Evolutionary conservation across 2,113 vertebrate species (phyloP), one percentile per base, ranked within the genome.

Genomic region (Hippolais icterina): DNA sequence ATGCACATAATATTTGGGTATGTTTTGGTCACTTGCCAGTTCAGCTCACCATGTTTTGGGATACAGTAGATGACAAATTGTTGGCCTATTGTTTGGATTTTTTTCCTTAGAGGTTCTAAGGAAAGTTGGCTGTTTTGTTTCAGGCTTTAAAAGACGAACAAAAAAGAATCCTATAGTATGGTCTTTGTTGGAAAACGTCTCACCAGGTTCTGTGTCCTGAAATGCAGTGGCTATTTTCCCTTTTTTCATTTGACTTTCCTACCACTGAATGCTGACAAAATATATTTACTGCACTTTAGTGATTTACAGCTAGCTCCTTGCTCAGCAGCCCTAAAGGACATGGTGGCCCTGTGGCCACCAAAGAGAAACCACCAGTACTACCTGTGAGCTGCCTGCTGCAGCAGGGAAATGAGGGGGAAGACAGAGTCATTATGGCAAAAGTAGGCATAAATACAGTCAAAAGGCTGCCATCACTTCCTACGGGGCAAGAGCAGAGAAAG

Each of bases 1-100:
- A 75, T 4, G 6, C 59, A 76, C 3, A 16, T 91, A 95, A 93
- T 74, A 93, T 89, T 93, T 84, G 41, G 47, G 66, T 68, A 72
- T 86, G 70, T 91, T 95, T 66, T 92, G 72, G 92, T 92, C 89
- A 61, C 29, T 95, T 95, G 79, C 89, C 54, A 68, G 49, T 94
- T 94, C 85, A 87, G 56, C 22, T 81, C 57, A 82, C 60, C 52
- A 42, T 9, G 5, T 53, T 71, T 88, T 79, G 65, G 63, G 74
- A 59, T 64, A 89, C 28, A 72, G 41, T 44, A 77, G 44, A 19
- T 53, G 25, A 52, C 47, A 89, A 57, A 83, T 10, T 46, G 29
- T 12, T 75, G 49, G 59, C 10, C 13, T 64, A 41, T 74, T 76
- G 13, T 56, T 82, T 31, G 6, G 13, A 3, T 3, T 63, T 82